Percentiles rank a stretch among this genome's conserved stretches.
These are phyloP conservation scores for Macrocentrus cingulum DNA, from an alignment of 1,140 invertebrate genomes.

Conservation along the genomic window DNA sequence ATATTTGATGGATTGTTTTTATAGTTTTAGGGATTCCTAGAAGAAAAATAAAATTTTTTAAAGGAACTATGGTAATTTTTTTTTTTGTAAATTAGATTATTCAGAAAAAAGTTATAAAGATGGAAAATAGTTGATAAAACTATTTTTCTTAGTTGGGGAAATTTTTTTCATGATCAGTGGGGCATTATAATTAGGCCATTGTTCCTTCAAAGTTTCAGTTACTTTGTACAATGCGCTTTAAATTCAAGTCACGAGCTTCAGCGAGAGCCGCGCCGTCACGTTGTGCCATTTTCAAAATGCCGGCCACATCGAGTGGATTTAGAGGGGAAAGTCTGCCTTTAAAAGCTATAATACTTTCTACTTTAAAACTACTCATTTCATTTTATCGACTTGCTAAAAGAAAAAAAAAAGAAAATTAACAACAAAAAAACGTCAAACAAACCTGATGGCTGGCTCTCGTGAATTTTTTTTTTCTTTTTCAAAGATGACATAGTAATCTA, in stretches of 20 bases:
- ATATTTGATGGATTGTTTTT: constrained; percentile 5
- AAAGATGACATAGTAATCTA: constrained; percentile 6
- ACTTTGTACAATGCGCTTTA: constrained; percentile 32
- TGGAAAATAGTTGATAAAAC: neutral
- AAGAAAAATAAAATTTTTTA: constrained; percentile 14
- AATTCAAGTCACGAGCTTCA: constrained; percentile 33
- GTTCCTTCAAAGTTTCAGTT: constrained; percentile 24
- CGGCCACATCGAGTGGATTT: constrained; percentile 6
- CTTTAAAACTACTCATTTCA: constrained; percentile 2
- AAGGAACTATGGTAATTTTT: constrained; percentile 14
- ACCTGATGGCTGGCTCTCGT: constrained; percentile 4
- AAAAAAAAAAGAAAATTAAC: too few species aligned
- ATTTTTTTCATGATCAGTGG: neutral
- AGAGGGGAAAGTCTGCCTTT: neutral
- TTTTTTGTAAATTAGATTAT: neutral
- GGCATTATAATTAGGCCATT: constrained; percentile 30
- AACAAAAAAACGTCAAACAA: too few species aligned
- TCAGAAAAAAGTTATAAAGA: neutral
- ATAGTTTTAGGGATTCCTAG: constrained; percentile 9
- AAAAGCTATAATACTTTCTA: neutral
- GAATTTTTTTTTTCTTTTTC: neutral
- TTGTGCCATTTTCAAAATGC: constrained; percentile 9
- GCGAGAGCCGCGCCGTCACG: constrained; percentile 21
- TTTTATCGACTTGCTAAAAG: neutral
- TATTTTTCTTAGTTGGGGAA: neutral